These are phyloP conservation scores for Naja naja DNA, from an alignment of 2,113 vertebrate species.

Conservation along the genomic window DNA sequence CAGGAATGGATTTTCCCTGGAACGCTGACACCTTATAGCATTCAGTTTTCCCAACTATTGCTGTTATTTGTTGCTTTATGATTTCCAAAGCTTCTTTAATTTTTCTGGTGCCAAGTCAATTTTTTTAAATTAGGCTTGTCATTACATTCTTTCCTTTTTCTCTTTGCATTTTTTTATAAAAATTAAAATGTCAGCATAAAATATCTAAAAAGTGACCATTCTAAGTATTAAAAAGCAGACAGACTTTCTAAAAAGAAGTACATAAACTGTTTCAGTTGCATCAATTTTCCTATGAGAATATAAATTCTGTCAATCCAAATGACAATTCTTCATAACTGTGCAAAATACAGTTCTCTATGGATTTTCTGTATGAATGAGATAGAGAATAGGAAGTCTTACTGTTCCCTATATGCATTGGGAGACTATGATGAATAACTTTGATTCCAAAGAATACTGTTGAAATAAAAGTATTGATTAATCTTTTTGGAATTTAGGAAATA, in stretches of 20 bases:
- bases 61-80: too few species aligned
- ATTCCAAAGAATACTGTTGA: neutral
- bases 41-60: too few species aligned
- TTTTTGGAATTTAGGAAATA: neutral
- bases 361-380: neutral
- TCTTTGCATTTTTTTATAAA: neutral
- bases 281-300: neutral
- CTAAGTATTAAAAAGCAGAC: neutral
- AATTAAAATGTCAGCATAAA: neutral
- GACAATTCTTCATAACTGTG: neutral
- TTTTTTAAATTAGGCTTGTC: neutral
- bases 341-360: neutral
- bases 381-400: neutral
- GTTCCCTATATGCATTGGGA: neutral
- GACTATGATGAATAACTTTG: neutral
- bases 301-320: neutral
- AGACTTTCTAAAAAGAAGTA: neutral
- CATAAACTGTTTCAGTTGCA: neutral
- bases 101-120: too few species aligned
- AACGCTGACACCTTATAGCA: too few species aligned
- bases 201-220: neutral
- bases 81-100: too few species aligned
- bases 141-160: neutral
- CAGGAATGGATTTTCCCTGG: too few species aligned
- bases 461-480: neutral